These are phyloP conservation scores for Halictus ligatus DNA, from an alignment of 2,888 invertebrate genomes.

Conservation along the genomic window DNA sequence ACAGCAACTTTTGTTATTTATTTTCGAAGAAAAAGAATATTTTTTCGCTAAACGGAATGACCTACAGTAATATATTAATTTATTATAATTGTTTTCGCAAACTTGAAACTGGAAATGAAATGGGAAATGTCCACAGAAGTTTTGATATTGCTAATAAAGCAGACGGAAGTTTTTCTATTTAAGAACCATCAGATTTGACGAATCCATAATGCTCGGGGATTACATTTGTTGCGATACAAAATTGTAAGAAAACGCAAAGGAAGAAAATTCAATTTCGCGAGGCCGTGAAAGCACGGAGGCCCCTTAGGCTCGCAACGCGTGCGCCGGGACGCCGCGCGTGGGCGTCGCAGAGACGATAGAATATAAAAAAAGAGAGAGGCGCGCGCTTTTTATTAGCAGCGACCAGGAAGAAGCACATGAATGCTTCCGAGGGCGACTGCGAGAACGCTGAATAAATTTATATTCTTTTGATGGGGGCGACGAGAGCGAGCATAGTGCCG, in stretches of 20 bases:
- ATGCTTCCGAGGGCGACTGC: neutral
- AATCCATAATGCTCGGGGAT: neutral
- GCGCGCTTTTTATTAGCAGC: slow-evolving; percentile 4
- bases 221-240: neutral
- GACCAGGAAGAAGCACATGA: neutral
- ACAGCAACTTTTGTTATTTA: neutral
- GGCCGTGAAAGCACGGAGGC: neutral
- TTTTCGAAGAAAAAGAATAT: neutral
- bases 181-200: neutral
- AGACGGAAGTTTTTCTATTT: neutral
- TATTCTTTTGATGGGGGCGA: neutral
- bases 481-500: neutral
- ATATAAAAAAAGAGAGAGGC: neutral
- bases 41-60: neutral
- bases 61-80: neutral
- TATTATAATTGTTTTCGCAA: neutral
- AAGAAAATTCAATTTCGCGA: neutral
- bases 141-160: neutral
- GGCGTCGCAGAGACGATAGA: slow-evolving; percentile 21
- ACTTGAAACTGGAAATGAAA: neutral
- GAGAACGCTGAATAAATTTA: slow-evolving; percentile 27
- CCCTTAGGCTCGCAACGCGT: slow-evolving; percentile 7
- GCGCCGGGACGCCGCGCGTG: neutral
- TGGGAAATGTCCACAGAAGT: neutral
- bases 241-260: neutral